Evolutionary conservation across 2,888 invertebrate genomes (phyloP).

Genomic region (Parnassius glacialis): DNA sequence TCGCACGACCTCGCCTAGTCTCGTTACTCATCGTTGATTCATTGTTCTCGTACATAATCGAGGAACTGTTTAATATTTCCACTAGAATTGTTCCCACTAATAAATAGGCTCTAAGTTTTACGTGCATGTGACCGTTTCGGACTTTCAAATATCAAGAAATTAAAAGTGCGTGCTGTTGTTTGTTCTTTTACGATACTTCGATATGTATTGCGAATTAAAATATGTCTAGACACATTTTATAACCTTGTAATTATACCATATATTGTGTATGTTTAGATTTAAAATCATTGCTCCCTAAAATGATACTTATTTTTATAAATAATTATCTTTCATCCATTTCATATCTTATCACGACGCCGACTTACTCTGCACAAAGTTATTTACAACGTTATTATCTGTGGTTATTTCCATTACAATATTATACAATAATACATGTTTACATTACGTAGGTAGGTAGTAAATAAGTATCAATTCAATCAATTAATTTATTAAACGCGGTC

Average conservation of each 20-base stretch:
- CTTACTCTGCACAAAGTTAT: not conserved
- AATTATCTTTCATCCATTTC: not conserved
- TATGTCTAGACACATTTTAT: not conserved
- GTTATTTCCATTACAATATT: not conserved
- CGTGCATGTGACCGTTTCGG: not conserved
- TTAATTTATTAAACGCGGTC: too few species aligned
- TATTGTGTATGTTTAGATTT: not conserved
- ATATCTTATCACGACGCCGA: conserved; percentile 12
- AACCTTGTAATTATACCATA: not conserved
- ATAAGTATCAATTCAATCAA: too few species aligned
- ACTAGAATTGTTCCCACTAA: not conserved
- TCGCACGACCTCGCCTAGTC: conserved; percentile 36
- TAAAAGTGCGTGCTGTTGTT: too few species aligned
- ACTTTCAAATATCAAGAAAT: not conserved
- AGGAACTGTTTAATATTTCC: conserved; percentile 33
- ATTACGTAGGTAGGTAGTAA: too few species aligned
- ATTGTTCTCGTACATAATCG: conserved; percentile 41
- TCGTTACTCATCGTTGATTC: conserved; percentile 60
- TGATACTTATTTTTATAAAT: too few species aligned
- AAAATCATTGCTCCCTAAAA: too few species aligned
- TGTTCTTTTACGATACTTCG: too few species aligned
- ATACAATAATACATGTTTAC: not conserved
- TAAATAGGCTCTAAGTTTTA: conserved; percentile 7
- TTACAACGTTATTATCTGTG: not conserved
- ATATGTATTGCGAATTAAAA: too few species aligned